A percentile compares a stretch with the other conserved stretches of the same genome.
phyloP scores from a whole-genome alignment of 1,140 invertebrate species.

The Drosophila ficusphila region DNA sequence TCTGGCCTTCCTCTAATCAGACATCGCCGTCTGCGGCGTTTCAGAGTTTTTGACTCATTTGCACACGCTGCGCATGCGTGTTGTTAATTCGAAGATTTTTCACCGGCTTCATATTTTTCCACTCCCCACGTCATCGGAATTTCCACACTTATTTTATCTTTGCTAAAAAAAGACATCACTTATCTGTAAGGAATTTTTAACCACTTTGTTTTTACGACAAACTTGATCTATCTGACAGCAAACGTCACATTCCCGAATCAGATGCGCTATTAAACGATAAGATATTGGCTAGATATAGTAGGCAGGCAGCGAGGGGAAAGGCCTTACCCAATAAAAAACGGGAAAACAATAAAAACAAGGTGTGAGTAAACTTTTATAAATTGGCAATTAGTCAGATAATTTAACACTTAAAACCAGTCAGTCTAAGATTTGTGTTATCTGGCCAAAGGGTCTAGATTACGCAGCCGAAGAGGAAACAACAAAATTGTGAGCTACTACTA shows the following conservation, averaged over 20 bases:
- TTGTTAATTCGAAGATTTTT: conserved; percentile 1
- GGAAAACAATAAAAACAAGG: conserved; percentile 17
- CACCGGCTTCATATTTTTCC: too few species aligned
- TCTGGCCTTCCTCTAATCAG: conserved; percentile 37
- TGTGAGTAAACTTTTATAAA: conserved; percentile 39
- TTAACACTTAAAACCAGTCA: conserved; percentile 9
- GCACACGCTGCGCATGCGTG: conserved; percentile 57
- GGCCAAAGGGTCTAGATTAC: conserved; percentile 18
- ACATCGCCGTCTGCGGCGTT: conserved; percentile 18
- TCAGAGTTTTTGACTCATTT: conserved; percentile 50
- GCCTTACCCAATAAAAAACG: conserved; percentile 34
- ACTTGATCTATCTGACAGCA: conserved; percentile 29
- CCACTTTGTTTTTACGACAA: conserved; percentile 25
- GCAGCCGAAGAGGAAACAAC: neutral
- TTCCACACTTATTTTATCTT: neutral
- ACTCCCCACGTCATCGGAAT: neutral
- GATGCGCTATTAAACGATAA: conserved; percentile 46
- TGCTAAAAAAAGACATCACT: conserved; percentile 34
- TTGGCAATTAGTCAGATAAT: conserved; percentile 46
- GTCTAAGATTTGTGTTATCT: conserved; percentile 9
- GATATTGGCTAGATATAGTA: conserved; percentile 37
- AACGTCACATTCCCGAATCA: conserved; percentile 39
- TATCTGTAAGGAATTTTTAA: conserved; percentile 45
- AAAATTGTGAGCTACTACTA: conserved; percentile 1
- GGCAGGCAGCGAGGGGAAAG: conserved; percentile 4